phyloP scores from a whole-genome alignment of 2,797 vertebrate species.

The Anguilla pacifica region DNA sequence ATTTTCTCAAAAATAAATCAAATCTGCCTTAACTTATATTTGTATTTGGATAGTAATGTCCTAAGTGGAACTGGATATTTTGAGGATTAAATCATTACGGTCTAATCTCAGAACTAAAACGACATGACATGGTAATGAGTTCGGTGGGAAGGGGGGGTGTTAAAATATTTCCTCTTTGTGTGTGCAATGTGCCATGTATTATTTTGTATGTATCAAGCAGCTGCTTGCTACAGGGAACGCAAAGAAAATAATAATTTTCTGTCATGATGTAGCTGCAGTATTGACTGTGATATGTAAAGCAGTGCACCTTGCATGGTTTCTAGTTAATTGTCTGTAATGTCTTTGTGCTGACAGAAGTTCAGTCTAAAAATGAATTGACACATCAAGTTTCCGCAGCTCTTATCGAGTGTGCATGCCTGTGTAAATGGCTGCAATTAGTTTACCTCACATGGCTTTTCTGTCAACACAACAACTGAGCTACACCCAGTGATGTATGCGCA shows the following conservation, averaged over 20 bases:
- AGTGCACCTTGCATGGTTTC: slow-evolving; percentile 13
- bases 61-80: slow-evolving; percentile 31
- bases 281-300: slow-evolving; percentile 34
- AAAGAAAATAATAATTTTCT: neutral
- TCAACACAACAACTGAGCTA: slow-evolving; percentile 35
- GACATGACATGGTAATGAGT: neutral
- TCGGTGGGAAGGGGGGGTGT: too few species aligned
- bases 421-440: slow-evolving; percentile 60
- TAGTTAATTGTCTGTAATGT: slow-evolving; percentile 39
- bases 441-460: slow-evolving; percentile 34
- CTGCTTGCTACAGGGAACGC: slow-evolving; percentile 23
- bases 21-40: slow-evolving; percentile 30
- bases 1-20: slow-evolving; percentile 40
- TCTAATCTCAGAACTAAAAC: neutral
- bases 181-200: too few species aligned
- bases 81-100: slow-evolving; percentile 33
- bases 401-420: slow-evolving; percentile 45
- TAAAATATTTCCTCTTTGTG: too few species aligned
- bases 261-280: neutral
- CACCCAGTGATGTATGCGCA: neutral
- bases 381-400: slow-evolving; percentile 45
- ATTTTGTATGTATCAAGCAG: slow-evolving; percentile 12
- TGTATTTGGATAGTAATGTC: slow-evolving; percentile 41
- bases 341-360: slow-evolving; percentile 44
- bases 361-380: slow-evolving; percentile 60